Evolutionary conservation across 1,140 invertebrate species (phyloP).

Genomic region (Panagrolaimus sp.): DNA sequence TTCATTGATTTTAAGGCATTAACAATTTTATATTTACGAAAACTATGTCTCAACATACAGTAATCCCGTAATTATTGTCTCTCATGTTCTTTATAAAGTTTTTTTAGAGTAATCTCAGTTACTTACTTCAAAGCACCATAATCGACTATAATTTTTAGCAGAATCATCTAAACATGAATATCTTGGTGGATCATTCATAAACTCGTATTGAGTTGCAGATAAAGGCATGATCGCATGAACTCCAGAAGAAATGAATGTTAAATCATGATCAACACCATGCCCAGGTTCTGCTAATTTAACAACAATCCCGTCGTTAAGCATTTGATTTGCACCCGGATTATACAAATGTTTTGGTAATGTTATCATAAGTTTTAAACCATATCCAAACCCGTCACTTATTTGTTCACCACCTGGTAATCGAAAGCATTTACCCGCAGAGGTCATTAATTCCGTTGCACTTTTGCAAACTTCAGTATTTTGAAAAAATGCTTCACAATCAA

Average conservation of each 20-base stretch:
- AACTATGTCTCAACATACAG: no score
- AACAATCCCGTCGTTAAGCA: slow-evolving; percentile 50
- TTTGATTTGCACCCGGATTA: slow-evolving; percentile 49
- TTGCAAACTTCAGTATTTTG: slow-evolving; percentile 34
- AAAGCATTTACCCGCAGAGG: slow-evolving; percentile 49
- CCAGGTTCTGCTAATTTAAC: slow-evolving; percentile 47
- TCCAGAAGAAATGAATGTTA: slow-evolving; percentile 44
- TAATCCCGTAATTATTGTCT: no score
- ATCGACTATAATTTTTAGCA: slow-evolving; percentile 38
- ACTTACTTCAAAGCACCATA: slow-evolving; percentile 51
- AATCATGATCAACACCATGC: slow-evolving; percentile 50
- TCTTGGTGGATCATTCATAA: slow-evolving; percentile 50
- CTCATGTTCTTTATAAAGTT: no score
- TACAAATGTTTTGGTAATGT: slow-evolving; percentile 43
- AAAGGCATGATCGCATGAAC: slow-evolving; percentile 53
- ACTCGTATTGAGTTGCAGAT: slow-evolving; percentile 50
- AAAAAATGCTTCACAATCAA: slow-evolving; percentile 43
- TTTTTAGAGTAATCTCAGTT: neutral
- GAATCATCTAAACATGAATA: slow-evolving; percentile 44
- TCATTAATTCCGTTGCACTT: slow-evolving; percentile 49
- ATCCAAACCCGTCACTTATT: slow-evolving; percentile 39
- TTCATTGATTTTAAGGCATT: no score
- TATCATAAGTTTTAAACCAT: slow-evolving; percentile 41
- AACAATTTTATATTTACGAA: no score
- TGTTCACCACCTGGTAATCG: slow-evolving; percentile 32